Base-by-base conservation (phyloP, 2,113 vertebrate genomes). In the Centrocercus urophasianus region DNA sequence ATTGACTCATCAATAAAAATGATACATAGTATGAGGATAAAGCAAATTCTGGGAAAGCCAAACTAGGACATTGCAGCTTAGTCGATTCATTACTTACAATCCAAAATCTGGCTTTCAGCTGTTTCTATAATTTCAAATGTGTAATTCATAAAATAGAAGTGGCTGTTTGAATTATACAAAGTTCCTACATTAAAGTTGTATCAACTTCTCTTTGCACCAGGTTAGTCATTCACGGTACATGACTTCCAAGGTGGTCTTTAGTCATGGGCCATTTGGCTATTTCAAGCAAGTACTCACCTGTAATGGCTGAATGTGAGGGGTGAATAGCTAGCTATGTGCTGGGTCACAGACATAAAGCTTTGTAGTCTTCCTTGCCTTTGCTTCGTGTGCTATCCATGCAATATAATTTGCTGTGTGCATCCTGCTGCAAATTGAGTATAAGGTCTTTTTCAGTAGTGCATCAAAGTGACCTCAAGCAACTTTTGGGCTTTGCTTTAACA, bases 1-100 rank as follows among this genome's bases (percentile, higher is more conserved):
- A 91, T 52, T 88, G 90, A 93, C 52, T 95, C 93, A 94, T 86
- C 88, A 86, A 81, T 92, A 86, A 80, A 90, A 90, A 74, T 27
- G 61, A 67, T 86, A 47, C 10, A 65, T 4, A 2, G 34, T 71
- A 32, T 65, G 48, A 94, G 80, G 80, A 91, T 88, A 94, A 79
- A 74, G 66, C 45, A 87, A 80, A 75, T 86, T 71, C 76, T 81
- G 61, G 32, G 61, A 80, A 95, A 90, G 90, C 38, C 85, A 94
- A 91, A 83, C 47, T 38, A 83, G 93, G 93, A 92, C 83, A 82
- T 61, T 40, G 34, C 42, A 71, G n/a, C 57, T 90, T 56, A 40
- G 43, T 38, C 57, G 19, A 4, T 67, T 80, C 64, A 83, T 57
- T 52, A 38, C 54, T 88, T 94, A 66, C 20, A 45, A 38, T 20